Percentiles rank a stretch among this genome's conserved stretches.
Evolutionary conservation across 2,888 invertebrate species (phyloP).

Genomic region (Hirudinaria manillensis): DNA sequence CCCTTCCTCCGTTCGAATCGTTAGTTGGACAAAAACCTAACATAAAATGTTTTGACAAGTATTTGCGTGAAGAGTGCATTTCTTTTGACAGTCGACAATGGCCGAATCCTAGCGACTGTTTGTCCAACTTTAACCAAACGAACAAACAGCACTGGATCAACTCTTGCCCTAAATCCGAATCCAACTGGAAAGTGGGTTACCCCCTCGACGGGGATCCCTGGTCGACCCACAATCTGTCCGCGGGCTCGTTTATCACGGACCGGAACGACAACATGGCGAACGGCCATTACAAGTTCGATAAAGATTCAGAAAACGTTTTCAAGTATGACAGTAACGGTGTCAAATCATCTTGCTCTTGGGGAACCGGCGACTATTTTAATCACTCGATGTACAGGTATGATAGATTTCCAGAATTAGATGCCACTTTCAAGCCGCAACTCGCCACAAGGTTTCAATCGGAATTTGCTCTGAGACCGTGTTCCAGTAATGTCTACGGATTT

Average conservation of each 20-base stretch:
- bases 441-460: slow-evolving; percentile 7
- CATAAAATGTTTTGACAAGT: not conserved
- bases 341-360: slow-evolving; percentile 2
- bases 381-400: slow-evolving; percentile 1
- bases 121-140: not conserved
- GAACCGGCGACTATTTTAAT: not conserved
- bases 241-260: not conserved
- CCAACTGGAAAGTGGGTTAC: not conserved
- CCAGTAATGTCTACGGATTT: slow-evolving; percentile 8
- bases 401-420: not conserved
- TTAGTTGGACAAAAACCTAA: slow-evolving; percentile 15
- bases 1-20: slow-evolving; percentile 29
- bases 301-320: not conserved
- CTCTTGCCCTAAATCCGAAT: slow-evolving; percentile 3
- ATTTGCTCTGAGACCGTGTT: slow-evolving; percentile 10
- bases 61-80: not conserved
- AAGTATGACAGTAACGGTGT: not conserved
- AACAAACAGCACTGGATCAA: slow-evolving; percentile 13
- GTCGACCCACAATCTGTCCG: not conserved
- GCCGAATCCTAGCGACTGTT: slow-evolving; percentile 2
- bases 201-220: not conserved
- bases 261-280: not conserved
- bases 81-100: slow-evolving; percentile 11
- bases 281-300: not conserved
- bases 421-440: not conserved